phyloP scores from a whole-genome alignment of 2,113 vertebrate genomes.

The Halcyon malimbica region DNA sequence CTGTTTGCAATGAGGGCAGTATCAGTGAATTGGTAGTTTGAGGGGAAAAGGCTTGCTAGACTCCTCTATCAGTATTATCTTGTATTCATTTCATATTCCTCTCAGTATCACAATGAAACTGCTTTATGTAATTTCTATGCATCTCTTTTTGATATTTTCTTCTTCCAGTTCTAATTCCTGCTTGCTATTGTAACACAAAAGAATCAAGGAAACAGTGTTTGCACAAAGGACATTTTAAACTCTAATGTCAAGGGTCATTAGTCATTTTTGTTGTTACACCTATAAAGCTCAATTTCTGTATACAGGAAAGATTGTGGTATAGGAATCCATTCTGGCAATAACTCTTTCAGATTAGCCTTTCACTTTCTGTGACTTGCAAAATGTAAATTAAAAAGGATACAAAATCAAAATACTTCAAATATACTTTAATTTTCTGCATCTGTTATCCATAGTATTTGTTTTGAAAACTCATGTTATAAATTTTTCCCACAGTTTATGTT shows the following conservation, averaged over 20 bases:
- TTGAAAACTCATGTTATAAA: neutral
- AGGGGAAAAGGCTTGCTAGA: neutral
- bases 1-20: neutral
- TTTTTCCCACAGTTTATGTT: neutral
- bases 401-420: slow-evolving; percentile 40
- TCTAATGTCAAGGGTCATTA: slow-evolving; percentile 72
- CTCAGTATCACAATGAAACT: slow-evolving; percentile 49
- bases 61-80: slow-evolving; percentile 30
- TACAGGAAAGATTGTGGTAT: neutral
- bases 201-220: slow-evolving; percentile 49
- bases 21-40: neutral
- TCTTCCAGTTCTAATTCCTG: slow-evolving; percentile 67
- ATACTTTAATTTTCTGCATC: slow-evolving; percentile 25
- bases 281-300: slow-evolving; percentile 29
- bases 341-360: slow-evolving; percentile 61
- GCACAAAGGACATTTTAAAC: slow-evolving; percentile 68
- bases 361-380: slow-evolving; percentile 30
- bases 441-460: neutral
- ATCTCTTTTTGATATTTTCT: slow-evolving; percentile 44
- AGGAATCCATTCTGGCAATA: slow-evolving; percentile 53
- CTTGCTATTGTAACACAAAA: slow-evolving; percentile 63
- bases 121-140: slow-evolving; percentile 65
- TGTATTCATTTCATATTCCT: slow-evolving; percentile 48
- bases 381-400: slow-evolving; percentile 36
- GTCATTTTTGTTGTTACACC: slow-evolving; percentile 46